These are phyloP conservation scores for Frankliniella intonsa DNA, from an alignment of 2,888 invertebrate genomes.

Conservation along the genomic window DNA sequence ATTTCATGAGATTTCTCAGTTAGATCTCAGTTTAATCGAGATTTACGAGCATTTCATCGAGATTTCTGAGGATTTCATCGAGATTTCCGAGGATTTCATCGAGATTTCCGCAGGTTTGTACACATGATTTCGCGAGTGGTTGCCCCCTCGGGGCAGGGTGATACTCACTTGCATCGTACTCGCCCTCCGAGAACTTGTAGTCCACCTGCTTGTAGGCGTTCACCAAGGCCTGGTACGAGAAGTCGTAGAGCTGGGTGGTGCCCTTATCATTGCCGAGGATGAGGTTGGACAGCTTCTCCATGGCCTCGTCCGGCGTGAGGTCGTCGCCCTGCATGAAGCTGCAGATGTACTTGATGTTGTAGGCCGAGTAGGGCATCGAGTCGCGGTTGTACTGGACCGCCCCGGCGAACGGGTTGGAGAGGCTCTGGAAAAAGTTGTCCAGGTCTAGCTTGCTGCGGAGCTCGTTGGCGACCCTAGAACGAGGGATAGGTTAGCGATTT, in stretches of 20 bases:
- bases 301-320: background rate
- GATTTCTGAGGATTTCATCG: too few relatives aligned
- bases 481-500: too few relatives aligned
- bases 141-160: background rate
- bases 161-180: background rate
- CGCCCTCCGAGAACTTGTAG: background rate
- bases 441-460: constrained; percentile 40
- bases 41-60: too few relatives aligned
- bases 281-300: background rate
- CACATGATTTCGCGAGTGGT: too few relatives aligned
- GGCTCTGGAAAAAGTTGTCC: constrained; percentile 45
- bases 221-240: background rate
- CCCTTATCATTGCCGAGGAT: background rate
- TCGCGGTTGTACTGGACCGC: constrained; percentile 29
- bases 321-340: background rate
- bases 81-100: too few relatives aligned
- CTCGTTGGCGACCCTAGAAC: constrained; percentile 40
- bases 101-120: too few relatives aligned
- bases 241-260: background rate
- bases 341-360: constrained; percentile 25
- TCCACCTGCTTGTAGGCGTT: constrained; percentile 33
- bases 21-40: too few relatives aligned
- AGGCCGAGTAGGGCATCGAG: background rate
- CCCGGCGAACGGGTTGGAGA: constrained; percentile 30
- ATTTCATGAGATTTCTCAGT: too few relatives aligned